Conservation (phyloP, 2,113 vertebrate species). For the Copsychus sechellarum region DNA sequence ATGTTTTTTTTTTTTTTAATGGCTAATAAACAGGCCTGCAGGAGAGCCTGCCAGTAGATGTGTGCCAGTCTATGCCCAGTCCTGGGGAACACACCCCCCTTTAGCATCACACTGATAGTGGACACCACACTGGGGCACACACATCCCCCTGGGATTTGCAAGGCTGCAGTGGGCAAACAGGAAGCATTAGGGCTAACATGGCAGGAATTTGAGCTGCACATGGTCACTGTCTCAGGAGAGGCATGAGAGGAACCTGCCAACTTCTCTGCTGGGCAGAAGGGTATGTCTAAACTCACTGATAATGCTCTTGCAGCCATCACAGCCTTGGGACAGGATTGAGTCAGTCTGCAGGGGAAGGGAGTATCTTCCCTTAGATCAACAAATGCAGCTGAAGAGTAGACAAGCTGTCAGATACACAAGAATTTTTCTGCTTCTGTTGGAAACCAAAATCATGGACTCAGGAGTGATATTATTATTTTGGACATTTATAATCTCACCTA, state of each 20-base stretch:
- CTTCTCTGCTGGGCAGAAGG: background rate
- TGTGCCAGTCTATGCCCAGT: background rate
- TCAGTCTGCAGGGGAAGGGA: background rate
- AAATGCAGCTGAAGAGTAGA: background rate
- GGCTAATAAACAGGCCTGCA: background rate
- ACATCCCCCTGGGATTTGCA: background rate
- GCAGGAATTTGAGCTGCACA: fast-evolving
- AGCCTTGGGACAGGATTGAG: background rate
- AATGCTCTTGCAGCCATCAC: background rate
- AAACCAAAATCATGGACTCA: background rate
- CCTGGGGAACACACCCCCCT: fast-evolving
- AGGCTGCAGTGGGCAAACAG: fast-evolving
- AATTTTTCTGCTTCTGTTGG: background rate
- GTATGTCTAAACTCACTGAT: background rate
- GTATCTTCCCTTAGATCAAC: background rate
- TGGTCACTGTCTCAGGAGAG: fast-evolving
- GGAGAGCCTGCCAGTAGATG: background rate
- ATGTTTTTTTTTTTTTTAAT: background rate
- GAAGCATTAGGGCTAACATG: no score
- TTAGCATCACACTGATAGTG: fast-evolving
- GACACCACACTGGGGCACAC: fast-evolving
- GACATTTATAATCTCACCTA: background rate
- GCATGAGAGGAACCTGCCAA: fast-evolving
- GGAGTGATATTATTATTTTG: background rate
- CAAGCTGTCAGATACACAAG: constrained; percentile 1